phyloP scores from a whole-genome alignment of 1,140 invertebrate genomes.

The Neoseiulus cucumeris region DNA sequence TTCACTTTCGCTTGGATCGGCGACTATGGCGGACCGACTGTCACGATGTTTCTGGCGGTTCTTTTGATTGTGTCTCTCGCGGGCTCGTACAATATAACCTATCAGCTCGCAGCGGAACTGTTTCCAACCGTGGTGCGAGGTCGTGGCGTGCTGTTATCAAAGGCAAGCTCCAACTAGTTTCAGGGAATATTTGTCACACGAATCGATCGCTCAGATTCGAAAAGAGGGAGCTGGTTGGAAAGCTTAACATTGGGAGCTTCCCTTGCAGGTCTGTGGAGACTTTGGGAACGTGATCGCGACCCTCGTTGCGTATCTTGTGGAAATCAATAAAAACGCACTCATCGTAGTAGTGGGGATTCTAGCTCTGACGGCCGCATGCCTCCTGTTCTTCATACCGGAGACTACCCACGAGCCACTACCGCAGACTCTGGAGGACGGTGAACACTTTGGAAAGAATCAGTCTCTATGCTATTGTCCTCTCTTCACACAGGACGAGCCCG shows the following conservation, averaged over 20 bases:
- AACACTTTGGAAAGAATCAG: constrained; percentile 17
- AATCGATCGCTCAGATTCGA: too few relatives aligned
- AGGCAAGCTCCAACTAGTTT: neutral
- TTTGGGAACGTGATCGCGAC: constrained; percentile 56
- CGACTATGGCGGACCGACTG: constrained; percentile 30
- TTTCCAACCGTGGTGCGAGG: constrained; percentile 63
- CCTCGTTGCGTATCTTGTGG: constrained; percentile 55
- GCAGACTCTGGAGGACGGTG: constrained; percentile 19
- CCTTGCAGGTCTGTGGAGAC: constrained; percentile 62
- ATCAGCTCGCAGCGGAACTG: constrained; percentile 67
- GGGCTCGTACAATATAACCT: constrained; percentile 57
- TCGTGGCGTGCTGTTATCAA: constrained; percentile 40
- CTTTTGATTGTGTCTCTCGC: constrained; percentile 46
- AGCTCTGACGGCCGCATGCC: constrained; percentile 14
- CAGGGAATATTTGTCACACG: too few relatives aligned
- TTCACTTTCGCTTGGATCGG: constrained; percentile 42
- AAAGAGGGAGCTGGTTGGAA: too few relatives aligned
- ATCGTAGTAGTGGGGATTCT: constrained; percentile 16
- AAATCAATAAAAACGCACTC: constrained; percentile 12
- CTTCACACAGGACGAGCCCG: neutral
- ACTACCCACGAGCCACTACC: constrained; percentile 17
- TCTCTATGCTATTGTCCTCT: constrained; percentile 13
- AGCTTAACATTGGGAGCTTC: constrained; percentile 29
- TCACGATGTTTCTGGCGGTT: constrained; percentile 56
- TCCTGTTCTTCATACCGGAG: constrained; percentile 17